phyloP scores from a whole-genome alignment of 2,888 invertebrate species.

The Caenorhabditis parvicauda region DNA sequence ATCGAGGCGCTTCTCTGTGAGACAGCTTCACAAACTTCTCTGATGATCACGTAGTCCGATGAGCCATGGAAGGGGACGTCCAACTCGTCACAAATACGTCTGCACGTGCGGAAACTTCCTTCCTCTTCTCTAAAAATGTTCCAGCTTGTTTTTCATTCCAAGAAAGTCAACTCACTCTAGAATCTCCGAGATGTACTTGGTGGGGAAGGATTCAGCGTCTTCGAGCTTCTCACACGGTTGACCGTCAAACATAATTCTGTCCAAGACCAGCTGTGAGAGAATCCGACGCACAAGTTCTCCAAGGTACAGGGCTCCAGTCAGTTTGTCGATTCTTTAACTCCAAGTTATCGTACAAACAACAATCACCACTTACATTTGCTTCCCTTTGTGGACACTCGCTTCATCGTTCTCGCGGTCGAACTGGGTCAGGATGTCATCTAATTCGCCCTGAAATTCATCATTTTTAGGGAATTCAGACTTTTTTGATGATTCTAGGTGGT shows the following conservation, averaged over 20 bases:
- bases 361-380: conserved; percentile 54
- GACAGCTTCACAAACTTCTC: conserved; percentile 59
- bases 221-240: conserved; percentile 54
- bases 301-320: conserved; percentile 63
- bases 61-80: conserved; percentile 61
- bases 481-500: not conserved
- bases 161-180: conserved; percentile 40
- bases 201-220: conserved; percentile 59
- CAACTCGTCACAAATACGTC: conserved; percentile 62
- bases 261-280: conserved; percentile 56
- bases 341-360: conserved; percentile 3
- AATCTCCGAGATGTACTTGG: conserved; percentile 63
- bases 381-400: conserved; percentile 61
- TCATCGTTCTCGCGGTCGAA: conserved; percentile 61
- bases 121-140: conserved; percentile 54
- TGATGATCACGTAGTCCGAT: conserved; percentile 55
- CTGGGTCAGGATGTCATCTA: conserved; percentile 56
- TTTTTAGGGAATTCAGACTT: too few species aligned
- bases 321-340: conserved; percentile 56
- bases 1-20: conserved; percentile 57
- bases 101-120: conserved; percentile 51
- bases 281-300: conserved; percentile 61
- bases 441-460: conserved; percentile 48
- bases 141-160: not conserved
- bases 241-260: conserved; percentile 57